phyloP scores from a whole-genome alignment of 2,888 invertebrate genomes.

The Hipparchia sbordonii region DNA sequence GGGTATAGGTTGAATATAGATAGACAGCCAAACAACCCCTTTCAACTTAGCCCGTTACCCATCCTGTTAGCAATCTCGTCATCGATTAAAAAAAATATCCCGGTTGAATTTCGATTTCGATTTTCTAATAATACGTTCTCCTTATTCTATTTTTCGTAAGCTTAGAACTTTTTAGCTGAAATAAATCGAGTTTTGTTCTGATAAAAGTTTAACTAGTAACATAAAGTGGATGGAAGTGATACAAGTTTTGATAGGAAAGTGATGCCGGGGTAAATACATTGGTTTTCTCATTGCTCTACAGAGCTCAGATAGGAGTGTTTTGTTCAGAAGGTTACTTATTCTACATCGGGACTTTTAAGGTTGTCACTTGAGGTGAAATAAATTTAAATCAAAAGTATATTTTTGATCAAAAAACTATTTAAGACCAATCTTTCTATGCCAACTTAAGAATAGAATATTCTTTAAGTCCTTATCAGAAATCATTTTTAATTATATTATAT shows the following conservation, averaged over 20 bases:
- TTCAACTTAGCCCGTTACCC: too few species aligned
- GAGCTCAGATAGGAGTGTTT: constrained; percentile 31
- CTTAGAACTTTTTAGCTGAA: constrained; percentile 12
- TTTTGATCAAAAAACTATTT: neutral
- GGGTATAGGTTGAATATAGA: too few species aligned
- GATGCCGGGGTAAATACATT: constrained; percentile 38
- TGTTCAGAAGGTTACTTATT: constrained; percentile 16
- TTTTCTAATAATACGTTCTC: neutral
- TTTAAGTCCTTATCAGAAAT: too few species aligned
- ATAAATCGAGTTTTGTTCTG: constrained; percentile 21
- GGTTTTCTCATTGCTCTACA: constrained; percentile 29
- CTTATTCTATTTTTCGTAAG: constrained; percentile 19
- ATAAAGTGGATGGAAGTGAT: constrained; percentile 37
- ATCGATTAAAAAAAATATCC: neutral
- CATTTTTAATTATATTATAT: too few species aligned
- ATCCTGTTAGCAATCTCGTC: neutral
- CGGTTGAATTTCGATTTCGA: neutral
- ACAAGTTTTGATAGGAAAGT: constrained; percentile 42
- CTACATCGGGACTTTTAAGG: constrained; percentile 7
- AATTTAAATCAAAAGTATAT: neutral
- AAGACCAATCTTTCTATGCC: too few species aligned
- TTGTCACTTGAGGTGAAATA: constrained; percentile 8
- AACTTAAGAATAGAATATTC: too few species aligned
- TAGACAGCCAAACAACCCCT: too few species aligned
- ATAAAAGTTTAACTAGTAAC: constrained; percentile 33